Percentiles rank a stretch among this genome's conserved stretches.
Evolutionary conservation across 2,888 invertebrate species (phyloP).

Genomic region (Gnatocerus cornutus): DNA sequence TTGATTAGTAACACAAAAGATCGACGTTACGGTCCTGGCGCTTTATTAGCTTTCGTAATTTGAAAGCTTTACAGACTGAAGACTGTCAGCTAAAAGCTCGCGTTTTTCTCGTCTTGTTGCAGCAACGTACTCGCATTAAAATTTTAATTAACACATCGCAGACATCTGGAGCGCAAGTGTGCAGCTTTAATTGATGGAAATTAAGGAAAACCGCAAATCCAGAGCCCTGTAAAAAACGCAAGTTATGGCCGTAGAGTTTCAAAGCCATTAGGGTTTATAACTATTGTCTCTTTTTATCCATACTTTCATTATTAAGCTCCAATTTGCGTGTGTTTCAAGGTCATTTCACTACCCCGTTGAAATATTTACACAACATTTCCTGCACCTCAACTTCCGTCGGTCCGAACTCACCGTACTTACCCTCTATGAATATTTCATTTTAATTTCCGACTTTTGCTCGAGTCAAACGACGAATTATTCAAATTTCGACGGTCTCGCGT

Average conservation of each 20-base stretch:
- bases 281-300: no score
- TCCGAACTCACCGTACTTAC: conserved; percentile 5
- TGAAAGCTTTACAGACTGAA: conserved; percentile 37
- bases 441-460: conserved; percentile 45
- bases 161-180: conserved; percentile 34
- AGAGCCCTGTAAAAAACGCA: not conserved
- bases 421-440: conserved; percentile 43
- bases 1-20: conserved; percentile 44
- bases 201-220: conserved; percentile 29
- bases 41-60: conserved; percentile 43
- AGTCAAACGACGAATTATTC: conserved; percentile 45
- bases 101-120: conserved; percentile 26
- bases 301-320: no score
- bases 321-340: no score
- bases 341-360: not conserved
- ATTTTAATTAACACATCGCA: conserved; percentile 44
- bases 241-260: not conserved
- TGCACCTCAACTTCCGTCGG: conserved; percentile 33
- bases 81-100: conserved; percentile 19
- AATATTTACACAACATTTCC: conserved; percentile 32
- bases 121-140: conserved; percentile 24
- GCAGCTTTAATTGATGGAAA: conserved; percentile 33
- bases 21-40: conserved; percentile 28
- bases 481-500: conserved; percentile 44
- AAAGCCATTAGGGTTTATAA: no score